phyloP scores from a whole-genome alignment of 2,113 vertebrate species.

The Cacatua alba region DNA sequence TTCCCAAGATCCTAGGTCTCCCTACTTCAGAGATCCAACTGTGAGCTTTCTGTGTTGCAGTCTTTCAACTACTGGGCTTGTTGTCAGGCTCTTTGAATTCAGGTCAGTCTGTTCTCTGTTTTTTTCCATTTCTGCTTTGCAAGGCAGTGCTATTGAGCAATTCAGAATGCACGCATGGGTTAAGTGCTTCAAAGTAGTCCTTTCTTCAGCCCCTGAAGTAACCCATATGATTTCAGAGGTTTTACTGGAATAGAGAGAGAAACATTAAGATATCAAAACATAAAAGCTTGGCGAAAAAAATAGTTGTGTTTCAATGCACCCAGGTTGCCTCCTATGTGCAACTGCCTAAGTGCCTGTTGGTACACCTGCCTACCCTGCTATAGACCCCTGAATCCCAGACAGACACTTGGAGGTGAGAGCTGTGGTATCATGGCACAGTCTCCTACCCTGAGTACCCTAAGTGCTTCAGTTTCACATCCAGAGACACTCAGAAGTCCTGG shows the following conservation, averaged over 20 bases:
- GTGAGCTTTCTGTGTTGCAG: neutral
- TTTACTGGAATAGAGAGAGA: neutral
- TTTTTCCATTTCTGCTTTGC: conserved; percentile 28
- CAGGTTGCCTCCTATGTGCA: neutral
- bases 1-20: neutral
- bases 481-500: neutral
- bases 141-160: neutral
- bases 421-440: neutral
- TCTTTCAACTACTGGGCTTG: conserved; percentile 14
- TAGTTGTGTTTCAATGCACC: neutral
- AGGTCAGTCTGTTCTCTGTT: conserved; percentile 44
- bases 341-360: neutral
- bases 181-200: neutral
- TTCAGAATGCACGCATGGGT: neutral
- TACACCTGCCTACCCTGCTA: neutral
- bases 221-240: neutral
- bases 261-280: neutral
- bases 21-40: conserved; percentile 5
- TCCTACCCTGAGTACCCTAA: neutral
- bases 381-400: neutral
- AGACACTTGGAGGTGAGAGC: neutral
- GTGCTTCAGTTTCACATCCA: neutral
- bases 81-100: conserved; percentile 37
- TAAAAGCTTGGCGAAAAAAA: neutral
- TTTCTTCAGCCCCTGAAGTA: neutral